A percentile compares a stretch with the other conserved stretches of the same genome.
These are phyloP conservation scores for Nemotelus nigrinus DNA, from an alignment of 2,888 invertebrate genomes.

Conservation along the genomic window DNA sequence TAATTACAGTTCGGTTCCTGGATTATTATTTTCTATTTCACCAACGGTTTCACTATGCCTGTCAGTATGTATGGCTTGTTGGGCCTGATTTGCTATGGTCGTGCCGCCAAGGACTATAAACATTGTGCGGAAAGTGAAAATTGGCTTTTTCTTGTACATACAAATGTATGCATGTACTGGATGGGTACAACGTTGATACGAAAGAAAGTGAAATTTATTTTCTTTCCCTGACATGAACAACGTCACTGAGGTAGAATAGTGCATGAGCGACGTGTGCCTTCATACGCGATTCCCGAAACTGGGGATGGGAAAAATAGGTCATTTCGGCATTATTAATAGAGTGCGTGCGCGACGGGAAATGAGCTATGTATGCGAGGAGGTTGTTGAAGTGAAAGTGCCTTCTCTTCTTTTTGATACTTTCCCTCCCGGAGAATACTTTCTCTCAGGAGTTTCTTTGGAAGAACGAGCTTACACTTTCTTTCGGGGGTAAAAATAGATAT, in stretches of 20 bases:
- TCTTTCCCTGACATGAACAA: too few relatives aligned
- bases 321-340: slow-evolving; percentile 30
- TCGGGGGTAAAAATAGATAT: slow-evolving; percentile 18
- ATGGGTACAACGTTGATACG: not conserved
- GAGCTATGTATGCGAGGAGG: not conserved
- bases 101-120: not conserved
- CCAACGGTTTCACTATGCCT: too few relatives aligned
- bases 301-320: slow-evolving; percentile 35
- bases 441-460: not conserved
- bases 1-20: too few relatives aligned
- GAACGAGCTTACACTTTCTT: not conserved
- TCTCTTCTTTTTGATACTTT: slow-evolving; percentile 5
- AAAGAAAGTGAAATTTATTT: slow-evolving; percentile 18
- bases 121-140: slow-evolving; percentile 29
- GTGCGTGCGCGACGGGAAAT: slow-evolving; percentile 24
- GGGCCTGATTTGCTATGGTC: too few relatives aligned
- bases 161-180: too few relatives aligned
- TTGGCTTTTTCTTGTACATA: not conserved
- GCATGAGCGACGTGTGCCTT: slow-evolving; percentile 2
- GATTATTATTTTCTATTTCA: too few relatives aligned
- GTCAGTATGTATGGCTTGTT: too few relatives aligned
- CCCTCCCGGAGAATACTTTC: not conserved
- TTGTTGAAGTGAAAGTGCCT: slow-evolving; percentile 22
- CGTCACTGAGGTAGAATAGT: too few relatives aligned
- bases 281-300: not conserved